Conservation (phyloP, 2,797 vertebrate species). For the Eidolon dupreanum region DNA sequence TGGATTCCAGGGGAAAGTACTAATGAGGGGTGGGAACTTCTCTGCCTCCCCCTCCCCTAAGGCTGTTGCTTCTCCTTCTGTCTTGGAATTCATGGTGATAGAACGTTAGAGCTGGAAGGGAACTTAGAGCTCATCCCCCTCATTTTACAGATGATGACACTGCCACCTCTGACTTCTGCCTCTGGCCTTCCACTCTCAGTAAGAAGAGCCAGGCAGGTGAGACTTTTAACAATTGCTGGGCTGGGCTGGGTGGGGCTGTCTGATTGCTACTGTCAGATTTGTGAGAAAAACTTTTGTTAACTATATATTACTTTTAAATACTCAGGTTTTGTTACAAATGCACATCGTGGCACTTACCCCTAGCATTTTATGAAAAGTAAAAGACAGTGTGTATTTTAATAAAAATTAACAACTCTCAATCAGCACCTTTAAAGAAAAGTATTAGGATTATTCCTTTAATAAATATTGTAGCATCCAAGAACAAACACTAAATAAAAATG, state of each 20-base stretch:
- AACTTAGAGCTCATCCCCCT: slow-evolving; percentile 80
- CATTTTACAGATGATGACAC: slow-evolving; percentile 79
- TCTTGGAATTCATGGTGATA: slow-evolving; percentile 49
- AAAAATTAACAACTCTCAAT: not conserved
- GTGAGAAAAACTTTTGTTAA: slow-evolving; percentile 43
- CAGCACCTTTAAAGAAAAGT: slow-evolving; percentile 6
- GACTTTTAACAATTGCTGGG: slow-evolving; percentile 73
- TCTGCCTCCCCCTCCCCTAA: not conserved
- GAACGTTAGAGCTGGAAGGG: slow-evolving; percentile 70
- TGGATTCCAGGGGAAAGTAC: slow-evolving; percentile 36
- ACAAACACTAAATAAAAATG: not conserved
- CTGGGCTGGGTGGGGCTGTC: slow-evolving; percentile 65
- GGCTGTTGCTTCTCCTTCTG: slow-evolving; percentile 20
- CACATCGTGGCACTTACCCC: not conserved
- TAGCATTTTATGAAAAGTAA: not conserved
- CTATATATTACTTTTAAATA: not conserved
- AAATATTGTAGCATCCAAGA: not conserved
- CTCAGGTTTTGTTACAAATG: not conserved
- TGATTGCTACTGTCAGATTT: slow-evolving; percentile 29
- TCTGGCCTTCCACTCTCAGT: slow-evolving; percentile 80
- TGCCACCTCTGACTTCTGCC: slow-evolving; percentile 80
- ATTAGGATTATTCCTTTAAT: not conserved
- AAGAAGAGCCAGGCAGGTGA: slow-evolving; percentile 82
- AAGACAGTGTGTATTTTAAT: not conserved
- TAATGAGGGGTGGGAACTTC: slow-evolving; percentile 15